These are phyloP conservation scores for Andricus quercusramuli DNA, from an alignment of 2,888 invertebrate species.

Conservation along the genomic window DNA sequence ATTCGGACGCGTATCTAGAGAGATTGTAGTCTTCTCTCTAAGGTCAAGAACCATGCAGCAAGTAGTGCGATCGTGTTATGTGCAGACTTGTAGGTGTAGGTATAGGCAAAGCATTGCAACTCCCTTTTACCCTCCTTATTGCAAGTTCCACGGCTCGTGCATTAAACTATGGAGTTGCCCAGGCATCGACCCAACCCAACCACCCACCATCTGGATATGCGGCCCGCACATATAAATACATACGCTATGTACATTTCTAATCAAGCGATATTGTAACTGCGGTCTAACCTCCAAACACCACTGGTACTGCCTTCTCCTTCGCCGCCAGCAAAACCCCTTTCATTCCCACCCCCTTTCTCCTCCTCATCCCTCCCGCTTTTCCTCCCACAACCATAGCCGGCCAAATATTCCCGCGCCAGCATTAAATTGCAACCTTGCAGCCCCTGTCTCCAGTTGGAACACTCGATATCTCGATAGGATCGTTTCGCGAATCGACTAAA, in stretches of 20 bases:
- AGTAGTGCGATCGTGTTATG: conserved; percentile 70
- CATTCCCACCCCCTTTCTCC: conserved; percentile 40
- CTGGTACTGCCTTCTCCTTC: conserved; percentile 67
- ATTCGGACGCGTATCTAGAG: neutral
- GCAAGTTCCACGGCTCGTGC: conserved; percentile 76
- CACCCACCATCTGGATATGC: conserved; percentile 75
- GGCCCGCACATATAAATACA: conserved; percentile 68
- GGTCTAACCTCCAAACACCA: conserved; percentile 79
- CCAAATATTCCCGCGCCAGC: conserved; percentile 69
- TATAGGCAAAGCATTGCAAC: conserved; percentile 49
- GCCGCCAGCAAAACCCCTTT: conserved; percentile 48
- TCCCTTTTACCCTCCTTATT: conserved; percentile 73
- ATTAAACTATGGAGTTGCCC: conserved; percentile 78
- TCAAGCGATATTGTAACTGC: conserved; percentile 79
- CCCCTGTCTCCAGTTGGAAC: conserved; percentile 24
- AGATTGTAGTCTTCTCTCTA: conserved; percentile 52
- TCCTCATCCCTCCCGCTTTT: conserved; percentile 34
- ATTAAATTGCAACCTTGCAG: conserved; percentile 68
- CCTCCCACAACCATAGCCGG: conserved; percentile 49
- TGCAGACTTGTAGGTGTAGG: conserved; percentile 59
- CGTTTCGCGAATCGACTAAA: conserved; percentile 31
- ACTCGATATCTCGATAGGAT: conserved; percentile 39
- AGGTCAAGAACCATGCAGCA: conserved; percentile 64
- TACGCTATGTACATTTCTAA: conserved; percentile 79
- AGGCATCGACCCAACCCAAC: conserved; percentile 72